These are phyloP conservation scores for Microchirus variegatus DNA, from an alignment of 2,797 vertebrate genomes.

Conservation along the genomic window DNA sequence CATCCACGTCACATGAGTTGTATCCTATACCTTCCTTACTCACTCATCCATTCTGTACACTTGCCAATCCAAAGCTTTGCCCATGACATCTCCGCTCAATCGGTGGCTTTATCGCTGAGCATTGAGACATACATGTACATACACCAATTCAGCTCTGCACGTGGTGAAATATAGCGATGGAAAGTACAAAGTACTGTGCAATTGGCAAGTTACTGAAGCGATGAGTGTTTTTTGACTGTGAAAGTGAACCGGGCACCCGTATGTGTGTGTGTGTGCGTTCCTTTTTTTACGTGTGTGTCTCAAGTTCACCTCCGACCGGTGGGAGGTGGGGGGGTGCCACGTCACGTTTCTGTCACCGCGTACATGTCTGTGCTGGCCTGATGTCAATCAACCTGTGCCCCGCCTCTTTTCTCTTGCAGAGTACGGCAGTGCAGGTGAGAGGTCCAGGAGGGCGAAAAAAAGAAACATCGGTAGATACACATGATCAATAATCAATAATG, in stretches of 20 bases:
- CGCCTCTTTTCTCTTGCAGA: slow-evolving; percentile 88
- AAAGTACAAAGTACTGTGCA: slow-evolving; percentile 12
- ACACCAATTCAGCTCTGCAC: slow-evolving; percentile 63
- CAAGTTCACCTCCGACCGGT: slow-evolving; percentile 62
- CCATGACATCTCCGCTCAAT: slow-evolving; percentile 67
- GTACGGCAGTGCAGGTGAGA: slow-evolving; percentile 88
- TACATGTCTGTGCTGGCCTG: slow-evolving; percentile 85
- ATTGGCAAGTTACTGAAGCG: slow-evolving; percentile 83
- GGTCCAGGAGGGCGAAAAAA: slow-evolving; percentile 88
- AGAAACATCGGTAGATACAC: slow-evolving; percentile 88
- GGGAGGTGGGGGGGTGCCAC: slow-evolving; percentile 67
- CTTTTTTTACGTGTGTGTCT: slow-evolving; percentile 23
- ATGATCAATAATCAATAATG: slow-evolving; percentile 74
- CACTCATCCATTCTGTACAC: slow-evolving; percentile 84
- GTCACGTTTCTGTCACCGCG: slow-evolving; percentile 63
- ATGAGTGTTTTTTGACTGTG: slow-evolving; percentile 77
- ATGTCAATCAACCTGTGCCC: slow-evolving; percentile 84
- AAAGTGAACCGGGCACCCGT: slow-evolving; percentile 70
- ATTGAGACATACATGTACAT: slow-evolving; percentile 47
- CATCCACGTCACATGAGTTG: slow-evolving; percentile 44
- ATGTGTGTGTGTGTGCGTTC: slow-evolving; percentile 34
- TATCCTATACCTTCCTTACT: slow-evolving; percentile 67
- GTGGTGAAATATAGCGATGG: background rate
- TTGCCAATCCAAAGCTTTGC: slow-evolving; percentile 80
- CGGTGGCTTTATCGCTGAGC: slow-evolving; percentile 59